Evolutionary conservation across 2,113 vertebrate species (phyloP).

Genomic region (Syrrhaptes paradoxus): DNA sequence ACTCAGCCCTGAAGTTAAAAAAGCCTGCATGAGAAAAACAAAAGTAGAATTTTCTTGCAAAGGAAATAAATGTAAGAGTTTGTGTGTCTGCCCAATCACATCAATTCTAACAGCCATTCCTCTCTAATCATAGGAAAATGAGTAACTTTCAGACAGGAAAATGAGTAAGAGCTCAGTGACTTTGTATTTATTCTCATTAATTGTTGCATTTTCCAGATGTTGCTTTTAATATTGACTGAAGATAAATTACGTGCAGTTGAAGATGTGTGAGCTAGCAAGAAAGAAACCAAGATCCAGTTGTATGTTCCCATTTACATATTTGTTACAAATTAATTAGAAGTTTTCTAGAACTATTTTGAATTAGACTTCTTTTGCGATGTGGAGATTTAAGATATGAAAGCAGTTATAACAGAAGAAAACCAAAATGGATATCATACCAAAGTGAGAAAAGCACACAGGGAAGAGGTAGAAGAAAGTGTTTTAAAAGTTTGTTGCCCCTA

Average conservation of each 20-base stretch:
- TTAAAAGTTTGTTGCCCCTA: neutral
- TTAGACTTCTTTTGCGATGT: neutral
- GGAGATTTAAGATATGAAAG: neutral
- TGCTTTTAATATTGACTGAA: neutral
- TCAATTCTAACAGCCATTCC: neutral
- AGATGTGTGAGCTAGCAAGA: neutral
- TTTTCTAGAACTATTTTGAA: neutral
- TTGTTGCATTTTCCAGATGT: slow-evolving; percentile 37
- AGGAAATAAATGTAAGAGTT: neutral
- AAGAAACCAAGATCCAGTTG: neutral
- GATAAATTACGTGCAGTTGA: neutral
- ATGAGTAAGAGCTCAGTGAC: neutral
- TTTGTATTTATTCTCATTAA: slow-evolving; percentile 35
- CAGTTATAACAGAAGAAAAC: neutral
- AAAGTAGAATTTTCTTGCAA: neutral
- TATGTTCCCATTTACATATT: neutral
- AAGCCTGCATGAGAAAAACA: neutral
- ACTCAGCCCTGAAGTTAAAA: neutral
- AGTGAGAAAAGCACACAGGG: neutral
- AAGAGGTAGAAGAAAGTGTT: neutral
- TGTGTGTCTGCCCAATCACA: neutral
- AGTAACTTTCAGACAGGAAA: neutral
- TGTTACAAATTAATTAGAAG: neutral
- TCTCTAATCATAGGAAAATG: neutral
- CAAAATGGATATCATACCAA: neutral